These are phyloP conservation scores for Leistus spinibarbis DNA, from an alignment of 2,888 invertebrate species.

Conservation along the genomic window DNA sequence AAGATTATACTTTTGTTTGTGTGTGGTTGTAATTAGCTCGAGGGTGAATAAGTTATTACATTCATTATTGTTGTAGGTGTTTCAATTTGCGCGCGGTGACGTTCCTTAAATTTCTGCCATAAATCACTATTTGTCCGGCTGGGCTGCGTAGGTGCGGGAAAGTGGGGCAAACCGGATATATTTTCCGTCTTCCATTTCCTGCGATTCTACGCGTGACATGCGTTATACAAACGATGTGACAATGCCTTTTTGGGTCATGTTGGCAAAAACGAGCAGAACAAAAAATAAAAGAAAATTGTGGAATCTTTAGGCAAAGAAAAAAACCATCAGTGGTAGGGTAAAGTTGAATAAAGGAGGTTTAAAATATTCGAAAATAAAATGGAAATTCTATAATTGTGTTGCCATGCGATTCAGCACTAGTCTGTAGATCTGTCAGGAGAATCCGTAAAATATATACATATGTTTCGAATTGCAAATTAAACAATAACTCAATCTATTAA, in stretches of 20 bases:
- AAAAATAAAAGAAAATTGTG: too few species aligned
- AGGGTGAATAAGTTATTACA: not conserved
- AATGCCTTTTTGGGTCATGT: not conserved
- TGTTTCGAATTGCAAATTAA: too few species aligned
- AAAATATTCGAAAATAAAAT: too few species aligned
- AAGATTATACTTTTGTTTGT: not conserved
- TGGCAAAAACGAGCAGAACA: too few species aligned
- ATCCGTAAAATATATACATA: too few species aligned
- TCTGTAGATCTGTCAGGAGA: too few species aligned
- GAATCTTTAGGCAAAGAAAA: too few species aligned
- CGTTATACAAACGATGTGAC: not conserved
- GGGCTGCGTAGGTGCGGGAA: not conserved
- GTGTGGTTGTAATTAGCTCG: not conserved
- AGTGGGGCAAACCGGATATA: not conserved
- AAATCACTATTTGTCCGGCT: not conserved
- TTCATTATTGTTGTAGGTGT: not conserved
- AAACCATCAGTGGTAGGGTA: too few species aligned
- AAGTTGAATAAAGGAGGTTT: too few species aligned
- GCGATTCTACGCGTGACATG: not conserved
- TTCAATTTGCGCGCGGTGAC: not conserved
- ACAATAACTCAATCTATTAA: too few species aligned
- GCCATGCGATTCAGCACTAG: too few species aligned
- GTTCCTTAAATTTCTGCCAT: not conserved
- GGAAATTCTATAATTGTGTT: too few species aligned
- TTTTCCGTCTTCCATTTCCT: not conserved